These are phyloP conservation scores for Leucozona laternaria DNA, from an alignment of 2,888 invertebrate genomes.

Conservation along the genomic window DNA sequence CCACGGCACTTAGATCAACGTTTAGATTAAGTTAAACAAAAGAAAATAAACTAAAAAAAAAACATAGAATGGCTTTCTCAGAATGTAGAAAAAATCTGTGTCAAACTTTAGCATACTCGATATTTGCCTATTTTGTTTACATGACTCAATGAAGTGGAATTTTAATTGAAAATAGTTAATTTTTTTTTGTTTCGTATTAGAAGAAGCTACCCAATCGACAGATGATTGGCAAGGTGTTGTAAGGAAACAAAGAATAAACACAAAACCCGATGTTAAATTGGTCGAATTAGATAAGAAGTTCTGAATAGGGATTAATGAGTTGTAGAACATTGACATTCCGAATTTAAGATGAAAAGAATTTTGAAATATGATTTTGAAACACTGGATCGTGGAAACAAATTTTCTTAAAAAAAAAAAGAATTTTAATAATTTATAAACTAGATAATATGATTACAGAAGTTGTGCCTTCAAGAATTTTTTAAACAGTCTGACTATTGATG, in stretches of 20 bases:
- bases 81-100: conserved; percentile 66
- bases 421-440: no score
- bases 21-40: conserved; percentile 13
- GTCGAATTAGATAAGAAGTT: no score
- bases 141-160: conserved; percentile 69
- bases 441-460: no score
- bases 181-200: not conserved
- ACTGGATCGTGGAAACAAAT: no score
- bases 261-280: not conserved
- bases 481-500: no score
- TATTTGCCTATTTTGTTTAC: conserved; percentile 18
- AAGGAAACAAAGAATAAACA: not conserved
- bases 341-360: no score
- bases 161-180: conserved; percentile 70
- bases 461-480: no score
- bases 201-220: conserved; percentile 17
- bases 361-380: no score
- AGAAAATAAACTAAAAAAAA: conserved; percentile 19
- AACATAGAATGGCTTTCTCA: conserved; percentile 49
- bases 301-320: no score
- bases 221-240: conserved; percentile 57
- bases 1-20: conserved; percentile 14
- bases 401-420: no score
- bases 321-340: no score
- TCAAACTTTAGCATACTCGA: conserved; percentile 51